These are phyloP conservation scores for Euproctis similis DNA, from an alignment of 2,888 invertebrate genomes.

Conservation along the genomic window DNA sequence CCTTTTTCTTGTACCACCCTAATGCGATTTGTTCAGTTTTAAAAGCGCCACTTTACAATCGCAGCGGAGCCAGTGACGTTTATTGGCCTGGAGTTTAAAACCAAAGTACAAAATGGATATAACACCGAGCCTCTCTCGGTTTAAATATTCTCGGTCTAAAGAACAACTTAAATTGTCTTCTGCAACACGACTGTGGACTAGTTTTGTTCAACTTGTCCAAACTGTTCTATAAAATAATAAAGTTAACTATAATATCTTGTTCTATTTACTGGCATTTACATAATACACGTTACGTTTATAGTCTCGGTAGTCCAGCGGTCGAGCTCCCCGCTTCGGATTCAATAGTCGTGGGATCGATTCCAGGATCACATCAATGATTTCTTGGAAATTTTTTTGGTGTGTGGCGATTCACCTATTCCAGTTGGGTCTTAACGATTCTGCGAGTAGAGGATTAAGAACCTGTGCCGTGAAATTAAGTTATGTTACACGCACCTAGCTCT, in stretches of 20 bases:
- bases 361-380: too few species aligned
- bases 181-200: neutral
- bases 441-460: too few species aligned
- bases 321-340: too few species aligned
- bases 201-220: neutral
- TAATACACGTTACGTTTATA: too few species aligned
- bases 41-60: conserved; percentile 39
- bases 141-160: conserved; percentile 3
- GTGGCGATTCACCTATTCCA: too few species aligned
- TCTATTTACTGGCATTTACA: too few species aligned
- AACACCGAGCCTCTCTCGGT: conserved; percentile 10
- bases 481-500: too few species aligned
- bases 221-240: neutral
- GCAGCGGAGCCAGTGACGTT: conserved; percentile 31
- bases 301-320: too few species aligned
- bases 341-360: too few species aligned
- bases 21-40: conserved; percentile 40
- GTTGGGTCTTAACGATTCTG: too few species aligned
- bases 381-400: too few species aligned
- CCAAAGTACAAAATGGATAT: conserved; percentile 23
- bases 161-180: neutral
- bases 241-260: neutral
- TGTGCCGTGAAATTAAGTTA: too few species aligned
- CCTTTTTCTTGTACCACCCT: conserved; percentile 15
- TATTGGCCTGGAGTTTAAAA: conserved; percentile 33